phyloP scores from a whole-genome alignment of 2,797 vertebrate species.

The Lepus oiostolus region DNA sequence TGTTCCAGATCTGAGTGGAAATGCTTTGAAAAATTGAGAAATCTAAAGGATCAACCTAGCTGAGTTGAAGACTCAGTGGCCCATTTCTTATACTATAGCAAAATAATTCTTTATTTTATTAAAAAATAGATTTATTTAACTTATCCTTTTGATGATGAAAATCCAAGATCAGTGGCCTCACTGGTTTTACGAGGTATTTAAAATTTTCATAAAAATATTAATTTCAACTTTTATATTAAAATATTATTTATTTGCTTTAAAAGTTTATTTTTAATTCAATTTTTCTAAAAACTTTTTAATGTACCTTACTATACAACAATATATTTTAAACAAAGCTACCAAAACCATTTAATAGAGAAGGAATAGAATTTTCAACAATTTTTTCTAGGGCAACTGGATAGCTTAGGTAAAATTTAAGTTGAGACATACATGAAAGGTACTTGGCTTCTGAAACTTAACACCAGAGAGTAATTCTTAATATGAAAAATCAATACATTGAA shows the following conservation, averaged over 20 bases:
- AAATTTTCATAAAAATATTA: too few species aligned
- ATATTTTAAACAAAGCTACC: not conserved
- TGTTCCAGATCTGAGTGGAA: too few species aligned
- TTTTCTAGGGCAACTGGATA: not conserved
- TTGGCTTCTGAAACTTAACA: not conserved
- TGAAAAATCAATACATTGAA: not conserved
- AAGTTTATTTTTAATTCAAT: too few species aligned
- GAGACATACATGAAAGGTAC: not conserved
- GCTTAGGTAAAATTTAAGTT: not conserved
- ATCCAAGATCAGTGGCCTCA: too few species aligned
- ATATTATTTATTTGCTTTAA: too few species aligned
- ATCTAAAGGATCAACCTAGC: not conserved
- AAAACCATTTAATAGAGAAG: not conserved
- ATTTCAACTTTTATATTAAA: too few species aligned
- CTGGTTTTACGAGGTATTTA: too few species aligned
- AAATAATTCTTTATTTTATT: not conserved
- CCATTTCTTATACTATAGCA: too few species aligned
- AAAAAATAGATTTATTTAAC: not conserved
- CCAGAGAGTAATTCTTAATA: not conserved
- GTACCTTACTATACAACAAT: too few species aligned
- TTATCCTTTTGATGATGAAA: not conserved
- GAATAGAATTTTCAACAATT: not conserved
- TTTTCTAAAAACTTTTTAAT: too few species aligned
- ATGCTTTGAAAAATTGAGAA: too few species aligned
- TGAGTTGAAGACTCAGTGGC: not conserved